A percentile compares a stretch with the other conserved stretches of the same genome.
These are phyloP conservation scores for Poecilia latipinna DNA, from an alignment of 2,113 vertebrate genomes.

Conservation along the genomic window DNA sequence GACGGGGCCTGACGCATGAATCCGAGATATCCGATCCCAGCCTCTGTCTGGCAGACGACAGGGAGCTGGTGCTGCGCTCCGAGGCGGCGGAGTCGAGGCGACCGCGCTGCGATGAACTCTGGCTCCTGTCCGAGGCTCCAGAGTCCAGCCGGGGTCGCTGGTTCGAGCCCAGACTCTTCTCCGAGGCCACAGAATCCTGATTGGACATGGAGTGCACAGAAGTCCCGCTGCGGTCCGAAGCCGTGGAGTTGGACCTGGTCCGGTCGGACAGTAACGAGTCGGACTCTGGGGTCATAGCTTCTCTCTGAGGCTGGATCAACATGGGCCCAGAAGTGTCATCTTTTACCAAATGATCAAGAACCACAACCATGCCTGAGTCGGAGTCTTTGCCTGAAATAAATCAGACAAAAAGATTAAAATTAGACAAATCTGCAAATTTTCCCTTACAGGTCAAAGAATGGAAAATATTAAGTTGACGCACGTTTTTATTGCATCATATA, in stretches of 20 bases:
- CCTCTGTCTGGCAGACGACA: slow-evolving; percentile 54
- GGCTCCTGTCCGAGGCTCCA: slow-evolving; percentile 72
- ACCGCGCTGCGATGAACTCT: slow-evolving; percentile 52
- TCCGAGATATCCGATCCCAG: slow-evolving; percentile 69
- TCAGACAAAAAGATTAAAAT: slow-evolving; percentile 2
- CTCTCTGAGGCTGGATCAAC: slow-evolving; percentile 60
- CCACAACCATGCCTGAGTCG: slow-evolving; percentile 76
- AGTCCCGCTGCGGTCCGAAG: slow-evolving; percentile 60
- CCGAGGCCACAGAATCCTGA: slow-evolving; percentile 55
- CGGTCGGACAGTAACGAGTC: slow-evolving; percentile 65
- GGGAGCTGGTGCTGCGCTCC: slow-evolving; percentile 54
- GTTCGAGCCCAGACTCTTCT: slow-evolving; percentile 50
- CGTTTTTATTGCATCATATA: not conserved
- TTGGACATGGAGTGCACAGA: slow-evolving; percentile 50
- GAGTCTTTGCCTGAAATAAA: slow-evolving; percentile 63
- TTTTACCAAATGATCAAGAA: slow-evolving; percentile 78
- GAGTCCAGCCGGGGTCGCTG: slow-evolving; percentile 67
- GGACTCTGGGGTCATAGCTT: slow-evolving; percentile 59
- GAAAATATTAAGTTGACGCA: not conserved
- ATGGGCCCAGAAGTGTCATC: slow-evolving; percentile 66
- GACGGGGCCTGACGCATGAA: slow-evolving; percentile 42
- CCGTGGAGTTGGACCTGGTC: slow-evolving; percentile 67
- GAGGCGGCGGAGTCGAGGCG: slow-evolving; percentile 70
- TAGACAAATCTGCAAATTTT: not conserved
- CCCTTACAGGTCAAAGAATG: not conserved